phyloP scores from a whole-genome alignment of 2,888 invertebrate genomes.

The Ornithoptera alexandrae region DNA sequence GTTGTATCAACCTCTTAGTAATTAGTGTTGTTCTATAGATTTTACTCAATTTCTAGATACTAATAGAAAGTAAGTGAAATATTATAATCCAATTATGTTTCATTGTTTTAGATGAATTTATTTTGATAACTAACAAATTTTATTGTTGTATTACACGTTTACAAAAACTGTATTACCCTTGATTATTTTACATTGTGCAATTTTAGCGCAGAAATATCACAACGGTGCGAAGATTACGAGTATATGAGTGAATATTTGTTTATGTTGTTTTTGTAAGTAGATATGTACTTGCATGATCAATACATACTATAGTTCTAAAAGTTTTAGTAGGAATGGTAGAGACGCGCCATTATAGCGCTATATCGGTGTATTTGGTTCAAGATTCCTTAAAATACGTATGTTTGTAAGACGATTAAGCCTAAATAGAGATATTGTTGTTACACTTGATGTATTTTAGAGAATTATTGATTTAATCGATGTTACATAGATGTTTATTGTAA shows the following conservation, averaged over 20 bases:
- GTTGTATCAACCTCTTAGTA: slow-evolving; percentile 48
- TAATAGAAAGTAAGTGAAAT: slow-evolving; percentile 48
- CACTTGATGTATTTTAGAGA: slow-evolving; percentile 78
- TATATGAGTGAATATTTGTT: slow-evolving; percentile 9
- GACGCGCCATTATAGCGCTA: slow-evolving; percentile 49
- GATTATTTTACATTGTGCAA: slow-evolving; percentile 20
- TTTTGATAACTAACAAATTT: slow-evolving; percentile 68
- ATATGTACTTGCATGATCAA: slow-evolving; percentile 14
- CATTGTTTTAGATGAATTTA: slow-evolving; percentile 68
- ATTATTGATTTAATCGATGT: slow-evolving; percentile 79
- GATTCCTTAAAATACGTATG: slow-evolving; percentile 54
- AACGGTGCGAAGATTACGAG: slow-evolving; percentile 9
- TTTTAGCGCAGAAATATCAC: slow-evolving; percentile 20
- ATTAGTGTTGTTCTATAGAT: slow-evolving; percentile 67
- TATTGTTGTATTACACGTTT: slow-evolving; percentile 44
- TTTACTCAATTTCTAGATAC: slow-evolving; percentile 59
- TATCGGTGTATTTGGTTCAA: slow-evolving; percentile 37
- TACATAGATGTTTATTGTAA: slow-evolving; percentile 79
- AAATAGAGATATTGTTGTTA: slow-evolving; percentile 74
- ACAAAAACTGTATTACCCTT: slow-evolving; percentile 28
- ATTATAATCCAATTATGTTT: slow-evolving; percentile 44
- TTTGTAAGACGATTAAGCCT: slow-evolving; percentile 62
- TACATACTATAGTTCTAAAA: slow-evolving; percentile 1
- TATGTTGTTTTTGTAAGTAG: slow-evolving; percentile 17
- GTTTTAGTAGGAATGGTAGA: slow-evolving; percentile 3